phyloP scores from a whole-genome alignment of 2,113 vertebrate species.

The Pelecanus crispus region DNA sequence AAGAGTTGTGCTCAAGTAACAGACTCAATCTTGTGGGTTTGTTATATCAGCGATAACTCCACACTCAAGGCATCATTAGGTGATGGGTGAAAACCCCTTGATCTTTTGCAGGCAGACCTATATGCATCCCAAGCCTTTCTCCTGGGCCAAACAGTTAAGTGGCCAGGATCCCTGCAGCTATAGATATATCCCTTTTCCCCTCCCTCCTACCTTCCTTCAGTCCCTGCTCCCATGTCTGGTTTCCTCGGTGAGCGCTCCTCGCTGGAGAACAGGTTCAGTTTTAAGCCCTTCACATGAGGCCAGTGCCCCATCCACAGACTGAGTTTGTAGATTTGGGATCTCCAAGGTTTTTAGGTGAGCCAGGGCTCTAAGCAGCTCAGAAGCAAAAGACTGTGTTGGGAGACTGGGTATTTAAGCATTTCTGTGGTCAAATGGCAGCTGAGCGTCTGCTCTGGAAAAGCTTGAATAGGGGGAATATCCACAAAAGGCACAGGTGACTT shows the following conservation, averaged over 20 bases:
- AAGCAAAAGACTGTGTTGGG: rapidly evolving
- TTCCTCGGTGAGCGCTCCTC: background rate
- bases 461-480: background rate
- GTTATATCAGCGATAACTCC: background rate
- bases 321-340: background rate
- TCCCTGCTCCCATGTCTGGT: background rate
- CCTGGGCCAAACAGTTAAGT: background rate
- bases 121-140: background rate
- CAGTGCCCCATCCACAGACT: background rate
- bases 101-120: background rate
- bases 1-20: background rate
- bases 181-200: rapidly evolving
- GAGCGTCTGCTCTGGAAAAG: background rate
- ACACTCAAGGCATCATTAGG: background rate
- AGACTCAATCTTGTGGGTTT: background rate
- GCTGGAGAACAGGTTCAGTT: background rate
- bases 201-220: background rate
- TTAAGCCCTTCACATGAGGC: background rate
- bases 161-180: background rate
- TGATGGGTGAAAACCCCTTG: background rate
- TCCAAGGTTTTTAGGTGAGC: background rate
- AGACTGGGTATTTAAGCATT: background rate
- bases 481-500: background rate
- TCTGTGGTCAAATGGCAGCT: background rate
- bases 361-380: background rate